phyloP scores from a whole-genome alignment of 2,113 vertebrate species.

The Zosterops hypoxanthus region DNA sequence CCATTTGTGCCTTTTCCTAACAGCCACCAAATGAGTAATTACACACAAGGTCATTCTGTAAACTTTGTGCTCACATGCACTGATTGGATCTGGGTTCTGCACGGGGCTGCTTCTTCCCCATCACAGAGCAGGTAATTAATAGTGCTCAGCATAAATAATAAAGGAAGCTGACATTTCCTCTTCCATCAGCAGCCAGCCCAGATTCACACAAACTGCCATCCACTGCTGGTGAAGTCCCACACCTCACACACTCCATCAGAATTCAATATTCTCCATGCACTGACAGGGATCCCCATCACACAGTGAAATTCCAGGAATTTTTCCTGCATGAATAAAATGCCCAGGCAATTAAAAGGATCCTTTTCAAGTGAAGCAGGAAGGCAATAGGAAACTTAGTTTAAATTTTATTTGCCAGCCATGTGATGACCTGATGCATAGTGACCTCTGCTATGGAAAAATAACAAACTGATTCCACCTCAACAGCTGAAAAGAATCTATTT shows the following conservation, averaged over 20 bases:
- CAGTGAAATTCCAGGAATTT: slow-evolving; percentile 47
- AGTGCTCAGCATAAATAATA: neutral
- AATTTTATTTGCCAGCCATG: slow-evolving; percentile 3
- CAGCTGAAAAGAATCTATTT: slow-evolving; percentile 62
- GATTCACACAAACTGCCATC: neutral
- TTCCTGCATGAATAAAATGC: slow-evolving; percentile 2
- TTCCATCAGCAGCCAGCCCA: neutral
- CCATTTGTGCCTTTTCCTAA: slow-evolving; percentile 51
- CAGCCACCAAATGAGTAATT: slow-evolving; percentile 57
- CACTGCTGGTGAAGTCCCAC: neutral
- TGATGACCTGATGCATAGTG: neutral
- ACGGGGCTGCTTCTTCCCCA: neutral
- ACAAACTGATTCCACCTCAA: slow-evolving; percentile 22
- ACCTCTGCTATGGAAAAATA: slow-evolving; percentile 55
- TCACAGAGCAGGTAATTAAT: slow-evolving; percentile 26
- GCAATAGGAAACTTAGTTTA: neutral
- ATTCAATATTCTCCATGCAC: neutral
- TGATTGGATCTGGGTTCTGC: slow-evolving; percentile 32
- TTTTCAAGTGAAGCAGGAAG: neutral
- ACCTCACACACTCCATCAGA: neutral
- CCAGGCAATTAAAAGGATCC: neutral
- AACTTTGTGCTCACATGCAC: neutral
- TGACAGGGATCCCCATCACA: neutral
- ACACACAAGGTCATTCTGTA: slow-evolving; percentile 56
- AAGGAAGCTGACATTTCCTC: slow-evolving; percentile 25